A percentile compares a stretch with the other conserved stretches of the same genome.
These are phyloP conservation scores for Ptilodon capucinus DNA, from an alignment of 2,888 invertebrate species.

Conservation along the genomic window DNA sequence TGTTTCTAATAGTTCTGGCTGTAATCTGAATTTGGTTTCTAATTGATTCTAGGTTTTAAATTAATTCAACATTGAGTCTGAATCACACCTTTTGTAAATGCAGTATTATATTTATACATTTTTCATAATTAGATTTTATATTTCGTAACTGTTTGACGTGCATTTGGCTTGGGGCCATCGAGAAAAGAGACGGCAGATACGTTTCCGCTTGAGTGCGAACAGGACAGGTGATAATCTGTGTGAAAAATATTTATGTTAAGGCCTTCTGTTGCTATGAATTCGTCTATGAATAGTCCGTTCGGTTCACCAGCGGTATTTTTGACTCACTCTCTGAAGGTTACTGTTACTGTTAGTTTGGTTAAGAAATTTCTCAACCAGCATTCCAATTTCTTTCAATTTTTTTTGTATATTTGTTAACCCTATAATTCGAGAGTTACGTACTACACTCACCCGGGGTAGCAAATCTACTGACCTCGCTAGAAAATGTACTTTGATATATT, in stretches of 20 bases:
- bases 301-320: constrained; percentile 67
- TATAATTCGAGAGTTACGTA: too few species aligned
- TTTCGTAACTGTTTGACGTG: constrained; percentile 71
- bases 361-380: constrained; percentile 29
- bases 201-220: constrained; percentile 60
- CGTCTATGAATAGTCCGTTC: constrained; percentile 67
- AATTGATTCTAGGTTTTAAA: constrained; percentile 6
- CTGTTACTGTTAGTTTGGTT: constrained; percentile 26
- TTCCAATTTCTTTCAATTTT: constrained; percentile 2
- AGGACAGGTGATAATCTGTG: constrained; percentile 75
- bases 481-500: too few species aligned
- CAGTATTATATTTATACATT: constrained; percentile 42
- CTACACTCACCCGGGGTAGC: too few species aligned
- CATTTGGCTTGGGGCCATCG: constrained; percentile 66
- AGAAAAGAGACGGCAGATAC: constrained; percentile 60
- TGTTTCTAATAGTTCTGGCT: too few species aligned
- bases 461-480: too few species aligned
- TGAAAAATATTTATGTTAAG: constrained; percentile 82
- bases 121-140: constrained; percentile 75
- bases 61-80: constrained; percentile 29
- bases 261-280: constrained; percentile 70
- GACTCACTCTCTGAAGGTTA: constrained; percentile 69
- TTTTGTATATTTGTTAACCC: too few species aligned
- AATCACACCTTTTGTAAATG: constrained; percentile 22
- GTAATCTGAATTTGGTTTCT: too few species aligned